phyloP scores from a whole-genome alignment of 2,113 vertebrate genomes.

The Hipposideros armiger region DNA sequence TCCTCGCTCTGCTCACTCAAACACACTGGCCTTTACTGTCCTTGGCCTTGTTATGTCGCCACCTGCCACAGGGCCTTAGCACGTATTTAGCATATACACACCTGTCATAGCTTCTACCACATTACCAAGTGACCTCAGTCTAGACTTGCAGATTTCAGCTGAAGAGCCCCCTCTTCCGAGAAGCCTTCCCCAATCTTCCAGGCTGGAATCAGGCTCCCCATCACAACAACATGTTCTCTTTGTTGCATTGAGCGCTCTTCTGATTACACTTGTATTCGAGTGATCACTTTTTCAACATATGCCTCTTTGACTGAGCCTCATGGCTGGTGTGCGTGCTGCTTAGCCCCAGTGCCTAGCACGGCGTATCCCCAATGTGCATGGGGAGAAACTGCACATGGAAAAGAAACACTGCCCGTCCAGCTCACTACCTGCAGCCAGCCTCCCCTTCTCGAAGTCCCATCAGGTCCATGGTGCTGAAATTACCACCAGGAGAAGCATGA shows the following conservation, averaged over 20 bases:
- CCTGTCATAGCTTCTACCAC: neutral
- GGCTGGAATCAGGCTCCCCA: neutral
- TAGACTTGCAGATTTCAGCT: constrained; percentile 11
- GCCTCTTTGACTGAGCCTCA: neutral
- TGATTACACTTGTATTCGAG: neutral
- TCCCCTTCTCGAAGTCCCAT: neutral
- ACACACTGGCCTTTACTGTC: neutral
- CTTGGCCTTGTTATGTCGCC: neutral
- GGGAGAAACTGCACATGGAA: neutral
- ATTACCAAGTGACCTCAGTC: neutral
- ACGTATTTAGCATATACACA: neutral
- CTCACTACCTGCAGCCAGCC: neutral
- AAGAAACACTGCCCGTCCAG: neutral
- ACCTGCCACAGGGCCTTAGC: neutral
- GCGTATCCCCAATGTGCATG: no score
- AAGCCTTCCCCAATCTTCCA: constrained; percentile 16
- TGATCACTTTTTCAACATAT: constrained; percentile 35
- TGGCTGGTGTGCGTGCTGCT: neutral
- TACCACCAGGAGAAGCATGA: neutral
- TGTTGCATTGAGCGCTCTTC: neutral
- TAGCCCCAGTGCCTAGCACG: neutral
- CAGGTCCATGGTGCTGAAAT: neutral
- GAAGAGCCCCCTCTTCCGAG: neutral
- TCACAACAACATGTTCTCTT: neutral
- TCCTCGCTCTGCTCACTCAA: neutral